phyloP scores from a whole-genome alignment of 2,113 vertebrate genomes.

The Progne subis region DNA sequence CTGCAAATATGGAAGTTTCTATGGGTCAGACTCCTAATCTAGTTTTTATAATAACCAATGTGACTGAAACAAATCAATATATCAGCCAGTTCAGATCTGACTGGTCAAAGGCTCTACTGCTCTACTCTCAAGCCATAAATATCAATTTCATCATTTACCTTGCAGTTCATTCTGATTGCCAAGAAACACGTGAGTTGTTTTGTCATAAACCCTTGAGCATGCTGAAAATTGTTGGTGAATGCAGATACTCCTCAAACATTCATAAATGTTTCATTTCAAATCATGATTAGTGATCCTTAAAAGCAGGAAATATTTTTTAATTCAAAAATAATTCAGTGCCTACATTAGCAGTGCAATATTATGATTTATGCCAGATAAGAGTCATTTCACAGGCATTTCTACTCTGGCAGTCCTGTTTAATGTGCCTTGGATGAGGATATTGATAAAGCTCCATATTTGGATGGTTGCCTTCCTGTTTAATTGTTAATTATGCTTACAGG shows the following conservation, averaged over 20 bases:
- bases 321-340: neutral
- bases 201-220: neutral
- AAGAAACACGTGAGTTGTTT: neutral
- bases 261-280: neutral
- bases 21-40: neutral
- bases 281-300: neutral
- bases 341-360: neutral
- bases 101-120: neutral
- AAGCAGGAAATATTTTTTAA: neutral
- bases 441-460: neutral
- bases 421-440: neutral
- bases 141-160: neutral
- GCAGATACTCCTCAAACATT: neutral
- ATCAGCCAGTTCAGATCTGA: neutral
- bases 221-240: neutral
- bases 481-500: neutral
- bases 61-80: neutral
- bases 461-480: neutral
- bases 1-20: neutral
- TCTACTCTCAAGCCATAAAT: neutral
- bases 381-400: neutral
- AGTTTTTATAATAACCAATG: neutral
- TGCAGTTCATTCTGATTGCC: neutral
- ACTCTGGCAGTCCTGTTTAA: neutral
- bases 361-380: neutral